Evolutionary conservation across 2,113 vertebrate species (phyloP).

Genomic region (Sphaerodactylus townsendi): DNA sequence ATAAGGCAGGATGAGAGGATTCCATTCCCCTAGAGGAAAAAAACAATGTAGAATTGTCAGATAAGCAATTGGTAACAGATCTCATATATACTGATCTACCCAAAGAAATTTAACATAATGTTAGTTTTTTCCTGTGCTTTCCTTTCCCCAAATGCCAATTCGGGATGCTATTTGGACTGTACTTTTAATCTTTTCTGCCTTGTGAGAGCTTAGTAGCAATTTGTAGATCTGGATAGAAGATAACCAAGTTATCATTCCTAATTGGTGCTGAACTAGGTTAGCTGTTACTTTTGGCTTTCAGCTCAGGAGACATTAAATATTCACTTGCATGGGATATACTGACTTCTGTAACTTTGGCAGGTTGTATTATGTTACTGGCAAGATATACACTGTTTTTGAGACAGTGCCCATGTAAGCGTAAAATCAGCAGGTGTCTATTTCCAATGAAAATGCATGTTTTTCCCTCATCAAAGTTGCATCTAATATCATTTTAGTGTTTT

Average conservation of each 20-base stretch:
- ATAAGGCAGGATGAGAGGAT: not conserved
- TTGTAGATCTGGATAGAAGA: not conserved
- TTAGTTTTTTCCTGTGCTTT: not conserved
- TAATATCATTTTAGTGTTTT: too few relatives aligned
- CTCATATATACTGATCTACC: not conserved
- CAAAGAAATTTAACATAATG: not conserved
- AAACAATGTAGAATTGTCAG: not conserved
- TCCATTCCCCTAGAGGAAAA: not conserved
- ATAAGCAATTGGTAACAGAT: rapidly evolving
- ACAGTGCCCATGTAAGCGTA: not conserved
- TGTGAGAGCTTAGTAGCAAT: not conserved
- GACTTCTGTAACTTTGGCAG: not conserved
- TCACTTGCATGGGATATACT: not conserved
- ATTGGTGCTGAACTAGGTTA: not conserved
- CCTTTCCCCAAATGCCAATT: not conserved
- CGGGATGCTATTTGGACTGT: not conserved
- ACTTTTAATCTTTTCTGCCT: not conserved
- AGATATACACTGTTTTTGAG: not conserved
- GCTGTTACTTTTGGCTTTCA: not conserved
- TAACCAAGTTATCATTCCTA: not conserved
- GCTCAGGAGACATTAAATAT: not conserved
- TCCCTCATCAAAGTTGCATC: too few relatives aligned
- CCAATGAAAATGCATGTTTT: too few relatives aligned
- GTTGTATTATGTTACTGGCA: not conserved
- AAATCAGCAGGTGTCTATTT: not conserved